phyloP scores from a whole-genome alignment of 2,888 invertebrate species.

The Onchidella celtica region DNA sequence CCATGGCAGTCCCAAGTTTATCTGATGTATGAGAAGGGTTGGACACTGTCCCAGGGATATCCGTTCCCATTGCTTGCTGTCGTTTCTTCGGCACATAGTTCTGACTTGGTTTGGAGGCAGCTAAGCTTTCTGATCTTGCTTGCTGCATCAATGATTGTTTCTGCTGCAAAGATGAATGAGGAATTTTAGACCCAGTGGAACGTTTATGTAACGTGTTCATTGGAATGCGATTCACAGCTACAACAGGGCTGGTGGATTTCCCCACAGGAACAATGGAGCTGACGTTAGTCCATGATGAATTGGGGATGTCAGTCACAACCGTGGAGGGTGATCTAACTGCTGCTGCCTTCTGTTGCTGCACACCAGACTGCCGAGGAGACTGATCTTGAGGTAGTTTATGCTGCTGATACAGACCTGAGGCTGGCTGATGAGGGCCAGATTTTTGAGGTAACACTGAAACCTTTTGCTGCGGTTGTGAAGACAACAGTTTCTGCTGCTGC shows the following conservation, averaged over 20 bases:
- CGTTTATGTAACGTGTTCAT: slow-evolving; percentile 2
- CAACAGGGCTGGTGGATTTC: slow-evolving; percentile 26
- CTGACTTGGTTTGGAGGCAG: neutral
- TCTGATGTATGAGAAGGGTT: neutral
- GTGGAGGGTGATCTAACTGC: slow-evolving; percentile 3
- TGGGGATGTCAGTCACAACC: slow-evolving; percentile 32
- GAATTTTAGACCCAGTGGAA: neutral
- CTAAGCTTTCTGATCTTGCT: neutral
- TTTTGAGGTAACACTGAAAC: slow-evolving; percentile 30
- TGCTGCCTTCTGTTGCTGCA: slow-evolving; percentile 25
- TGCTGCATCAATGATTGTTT: neutral
- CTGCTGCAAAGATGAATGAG: slow-evolving; percentile 1
- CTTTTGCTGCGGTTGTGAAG: slow-evolving; percentile 32
- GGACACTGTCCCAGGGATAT: neutral
- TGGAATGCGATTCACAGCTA: slow-evolving; percentile 35
- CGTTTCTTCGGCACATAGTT: neutral
- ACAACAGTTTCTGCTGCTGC: slow-evolving; percentile 24
- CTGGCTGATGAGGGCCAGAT: slow-evolving; percentile 26
- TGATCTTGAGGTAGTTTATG: slow-evolving; percentile 39
- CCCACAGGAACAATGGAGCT: slow-evolving; percentile 11
- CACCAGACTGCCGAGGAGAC: neutral
- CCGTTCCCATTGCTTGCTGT: neutral
- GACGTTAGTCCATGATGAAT: slow-evolving; percentile 20
- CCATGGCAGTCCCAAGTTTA: neutral
- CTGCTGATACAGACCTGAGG: neutral